A percentile compares a stretch with the other conserved stretches of the same genome.
phyloP scores from a whole-genome alignment of 2,113 vertebrate species.

The Conger conger region DNA sequence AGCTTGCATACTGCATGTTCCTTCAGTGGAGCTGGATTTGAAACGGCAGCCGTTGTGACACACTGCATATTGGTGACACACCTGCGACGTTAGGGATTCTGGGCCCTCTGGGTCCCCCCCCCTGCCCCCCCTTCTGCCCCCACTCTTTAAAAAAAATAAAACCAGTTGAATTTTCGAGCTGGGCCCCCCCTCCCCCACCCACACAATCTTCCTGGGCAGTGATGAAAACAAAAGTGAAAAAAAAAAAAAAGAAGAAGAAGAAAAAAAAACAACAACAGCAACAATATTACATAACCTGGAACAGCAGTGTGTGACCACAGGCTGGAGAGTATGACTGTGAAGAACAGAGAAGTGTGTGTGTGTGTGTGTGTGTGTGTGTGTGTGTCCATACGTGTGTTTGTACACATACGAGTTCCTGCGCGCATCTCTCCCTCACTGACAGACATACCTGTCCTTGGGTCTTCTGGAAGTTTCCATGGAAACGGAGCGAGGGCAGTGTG shows the following conservation, averaged over 20 bases:
- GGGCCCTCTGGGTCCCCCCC: background rate
- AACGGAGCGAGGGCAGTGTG: slow-evolving; percentile 57
- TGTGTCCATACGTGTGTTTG: background rate
- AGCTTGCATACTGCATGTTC: too few relatives aligned
- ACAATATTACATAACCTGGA: background rate
- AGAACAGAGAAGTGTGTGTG: slow-evolving; percentile 38
- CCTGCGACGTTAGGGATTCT: too few relatives aligned
- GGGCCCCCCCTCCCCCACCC: too few relatives aligned
- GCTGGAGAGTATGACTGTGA: slow-evolving; percentile 52
- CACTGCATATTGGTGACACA: too few relatives aligned
- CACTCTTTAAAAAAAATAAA: too few relatives aligned
- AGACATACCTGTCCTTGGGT: slow-evolving; percentile 71
- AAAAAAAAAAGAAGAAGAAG: background rate
- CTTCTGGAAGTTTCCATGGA: slow-evolving; percentile 62
- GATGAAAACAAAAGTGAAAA: background rate
- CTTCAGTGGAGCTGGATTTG: too few relatives aligned
- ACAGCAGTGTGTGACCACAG: background rate
- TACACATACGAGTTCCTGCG: slow-evolving; percentile 20
- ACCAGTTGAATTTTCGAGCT: too few relatives aligned
- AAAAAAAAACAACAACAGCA: background rate
- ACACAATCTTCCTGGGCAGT: background rate
- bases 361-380: slow-evolving; percentile 42
- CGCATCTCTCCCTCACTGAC: slow-evolving; percentile 56
- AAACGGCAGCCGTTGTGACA: too few relatives aligned
- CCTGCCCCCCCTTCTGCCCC: background rate